Conservation (phyloP, 2,113 vertebrate genomes). For the Platycercus adscitus region DNA sequence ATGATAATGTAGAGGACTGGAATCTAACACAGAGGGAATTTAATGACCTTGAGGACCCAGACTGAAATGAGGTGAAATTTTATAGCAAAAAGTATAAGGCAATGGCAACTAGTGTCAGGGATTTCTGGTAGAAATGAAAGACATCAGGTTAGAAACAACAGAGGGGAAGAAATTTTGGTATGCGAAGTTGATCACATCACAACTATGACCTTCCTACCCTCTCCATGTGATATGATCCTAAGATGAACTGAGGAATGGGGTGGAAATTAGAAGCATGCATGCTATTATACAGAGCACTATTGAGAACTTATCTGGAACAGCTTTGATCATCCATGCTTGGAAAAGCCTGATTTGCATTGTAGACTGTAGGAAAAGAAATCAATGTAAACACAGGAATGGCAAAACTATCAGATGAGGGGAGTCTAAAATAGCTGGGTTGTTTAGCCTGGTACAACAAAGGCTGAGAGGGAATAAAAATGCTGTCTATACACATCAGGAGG, state of each 20-base stretch:
- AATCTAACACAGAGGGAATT: background rate
- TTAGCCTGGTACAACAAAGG: background rate
- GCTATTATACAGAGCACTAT: slow-evolving; percentile 6
- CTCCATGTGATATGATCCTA: slow-evolving; percentile 36
- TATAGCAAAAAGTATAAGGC: background rate
- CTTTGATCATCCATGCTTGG: slow-evolving; percentile 51
- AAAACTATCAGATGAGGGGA: slow-evolving; percentile 5
- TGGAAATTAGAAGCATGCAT: slow-evolving; percentile 48
- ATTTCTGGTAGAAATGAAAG: slow-evolving; percentile 32
- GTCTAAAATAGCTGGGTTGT: background rate
- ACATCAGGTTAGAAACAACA: background rate
- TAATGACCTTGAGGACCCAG: background rate
- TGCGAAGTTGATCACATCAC: slow-evolving; percentile 22
- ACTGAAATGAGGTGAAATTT: background rate
- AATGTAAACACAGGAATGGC: slow-evolving; percentile 4
- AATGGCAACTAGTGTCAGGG: background rate
- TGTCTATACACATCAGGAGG: background rate
- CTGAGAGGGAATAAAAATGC: background rate
- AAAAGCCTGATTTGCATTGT: slow-evolving; percentile 48
- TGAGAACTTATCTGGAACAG: slow-evolving; percentile 33
- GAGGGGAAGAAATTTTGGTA: background rate
- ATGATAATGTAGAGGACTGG: background rate
- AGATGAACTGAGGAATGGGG: slow-evolving; percentile 49
- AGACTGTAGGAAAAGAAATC: slow-evolving; percentile 11
- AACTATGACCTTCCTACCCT: slow-evolving; percentile 27